phyloP scores from a whole-genome alignment of 2,888 invertebrate species.

The Hedya salicella region DNA sequence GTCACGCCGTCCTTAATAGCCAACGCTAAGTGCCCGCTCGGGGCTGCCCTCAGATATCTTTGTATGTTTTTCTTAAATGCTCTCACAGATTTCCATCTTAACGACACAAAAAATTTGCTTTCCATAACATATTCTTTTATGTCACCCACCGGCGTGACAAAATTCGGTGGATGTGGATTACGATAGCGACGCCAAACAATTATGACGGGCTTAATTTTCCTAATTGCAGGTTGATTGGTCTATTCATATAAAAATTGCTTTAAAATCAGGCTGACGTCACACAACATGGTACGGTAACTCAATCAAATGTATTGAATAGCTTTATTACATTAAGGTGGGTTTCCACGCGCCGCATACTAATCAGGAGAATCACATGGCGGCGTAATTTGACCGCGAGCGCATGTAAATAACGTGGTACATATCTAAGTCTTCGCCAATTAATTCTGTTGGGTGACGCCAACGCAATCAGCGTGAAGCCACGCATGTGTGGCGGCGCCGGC shows the following conservation, averaged over 20 bases:
- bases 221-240: conserved; percentile 20
- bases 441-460: conserved; percentile 64
- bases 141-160: conserved; percentile 41
- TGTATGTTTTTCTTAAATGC: conserved; percentile 76
- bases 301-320: conserved; percentile 26
- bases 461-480: conserved; percentile 55
- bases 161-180: conserved; percentile 6
- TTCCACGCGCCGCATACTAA: conserved; percentile 29
- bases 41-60: conserved; percentile 77
- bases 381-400: conserved; percentile 38
- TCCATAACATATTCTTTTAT: conserved; percentile 60
- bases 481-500: conserved; percentile 51
- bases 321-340: conserved; percentile 33
- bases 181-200: conserved; percentile 14
- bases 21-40: conserved; percentile 82
- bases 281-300: conserved; percentile 17
- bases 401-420: conserved; percentile 47
- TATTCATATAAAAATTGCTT: conserved; percentile 25
- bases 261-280: conserved; percentile 21
- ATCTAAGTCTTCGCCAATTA: conserved; percentile 78
- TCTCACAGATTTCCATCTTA: conserved; percentile 79
- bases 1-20: conserved; percentile 82
- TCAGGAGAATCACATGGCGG: conserved; percentile 21
- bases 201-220: conserved; percentile 1
- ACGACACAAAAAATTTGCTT: conserved; percentile 72